These are phyloP conservation scores for Xylophagus ater DNA, from an alignment of 2,888 invertebrate species.

Conservation along the genomic window DNA sequence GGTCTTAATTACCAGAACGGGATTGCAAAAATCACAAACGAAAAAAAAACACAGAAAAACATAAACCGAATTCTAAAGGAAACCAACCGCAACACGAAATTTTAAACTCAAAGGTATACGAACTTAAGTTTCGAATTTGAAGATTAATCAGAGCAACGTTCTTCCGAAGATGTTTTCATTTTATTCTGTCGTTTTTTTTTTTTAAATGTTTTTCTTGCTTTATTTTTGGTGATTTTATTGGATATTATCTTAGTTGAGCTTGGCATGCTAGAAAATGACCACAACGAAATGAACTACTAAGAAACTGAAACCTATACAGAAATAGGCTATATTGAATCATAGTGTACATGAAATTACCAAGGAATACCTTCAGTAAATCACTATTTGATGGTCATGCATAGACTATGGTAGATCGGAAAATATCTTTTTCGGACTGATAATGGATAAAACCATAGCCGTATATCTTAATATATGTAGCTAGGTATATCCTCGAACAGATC, in stretches of 20 bases:
- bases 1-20: slow-evolving; percentile 23
- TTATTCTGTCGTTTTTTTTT: no score
- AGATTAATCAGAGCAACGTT: slow-evolving; percentile 14
- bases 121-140: neutral
- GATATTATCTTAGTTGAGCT: slow-evolving; percentile 9
- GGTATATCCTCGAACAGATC: neutral
- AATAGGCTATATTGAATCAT: no score
- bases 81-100: no score
- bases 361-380: slow-evolving; percentile 16
- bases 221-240: slow-evolving; percentile 2
- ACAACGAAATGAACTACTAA: slow-evolving; percentile 6
- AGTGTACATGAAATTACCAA: no score
- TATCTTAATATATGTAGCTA: slow-evolving; percentile 11
- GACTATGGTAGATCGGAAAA: slow-evolving; percentile 14
- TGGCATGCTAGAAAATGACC: slow-evolving; percentile 6
- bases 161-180: slow-evolving; percentile 8
- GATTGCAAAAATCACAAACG: slow-evolving; percentile 9
- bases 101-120: neutral
- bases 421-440: slow-evolving; percentile 16
- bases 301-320: no score
- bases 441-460: slow-evolving; percentile 13
- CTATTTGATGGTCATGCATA: slow-evolving; percentile 17
- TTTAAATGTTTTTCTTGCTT: no score
- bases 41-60: slow-evolving; percentile 7
- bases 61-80: no score